Percentiles rank a stretch among this genome's conserved stretches.
Evolutionary conservation across 1,140 invertebrate genomes (phyloP).

Genomic region (Pseudomyrmex gracilis): DNA sequence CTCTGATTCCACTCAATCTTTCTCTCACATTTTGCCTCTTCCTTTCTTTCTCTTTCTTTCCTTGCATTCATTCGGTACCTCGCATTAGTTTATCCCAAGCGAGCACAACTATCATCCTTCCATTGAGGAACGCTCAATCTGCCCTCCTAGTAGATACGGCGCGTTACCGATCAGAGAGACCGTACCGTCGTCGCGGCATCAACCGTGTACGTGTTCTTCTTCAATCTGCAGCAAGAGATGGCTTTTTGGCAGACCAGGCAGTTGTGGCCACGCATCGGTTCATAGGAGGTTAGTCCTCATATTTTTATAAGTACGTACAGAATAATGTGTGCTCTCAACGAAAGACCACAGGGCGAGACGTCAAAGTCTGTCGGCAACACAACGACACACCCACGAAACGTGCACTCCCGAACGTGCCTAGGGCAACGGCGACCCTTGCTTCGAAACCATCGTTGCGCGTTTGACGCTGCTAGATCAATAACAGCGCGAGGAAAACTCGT

Average conservation of each 20-base stretch:
- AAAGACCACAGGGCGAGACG: neutral
- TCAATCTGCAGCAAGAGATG: constrained; percentile 50
- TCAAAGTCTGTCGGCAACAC: neutral
- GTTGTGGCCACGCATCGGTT: constrained; percentile 51
- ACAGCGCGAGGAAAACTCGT: constrained; percentile 74
- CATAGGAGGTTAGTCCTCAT: constrained; percentile 55
- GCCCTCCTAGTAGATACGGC: constrained; percentile 31
- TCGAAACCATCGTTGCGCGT: constrained; percentile 69
- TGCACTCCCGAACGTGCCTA: constrained; percentile 58
- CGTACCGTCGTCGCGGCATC: constrained; percentile 6
- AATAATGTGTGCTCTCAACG: neutral
- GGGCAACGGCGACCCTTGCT: constrained; percentile 76
- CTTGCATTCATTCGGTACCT: neutral
- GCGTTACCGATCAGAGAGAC: constrained; percentile 22
- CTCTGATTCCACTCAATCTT: neutral
- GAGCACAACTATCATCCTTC: constrained; percentile 8
- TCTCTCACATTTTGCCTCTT: neutral
- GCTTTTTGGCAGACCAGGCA: constrained; percentile 43
- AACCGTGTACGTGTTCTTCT: neutral
- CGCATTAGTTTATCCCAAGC: constrained; percentile 14
- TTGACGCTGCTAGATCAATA: constrained; percentile 81
- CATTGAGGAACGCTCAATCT: constrained; percentile 20
- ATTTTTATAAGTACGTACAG: neutral
- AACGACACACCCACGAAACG: constrained; percentile 65
- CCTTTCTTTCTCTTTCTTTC: constrained; percentile 19